phyloP scores from a whole-genome alignment of 2,797 vertebrate genomes.

The Tauraco hartlaubi region DNA sequence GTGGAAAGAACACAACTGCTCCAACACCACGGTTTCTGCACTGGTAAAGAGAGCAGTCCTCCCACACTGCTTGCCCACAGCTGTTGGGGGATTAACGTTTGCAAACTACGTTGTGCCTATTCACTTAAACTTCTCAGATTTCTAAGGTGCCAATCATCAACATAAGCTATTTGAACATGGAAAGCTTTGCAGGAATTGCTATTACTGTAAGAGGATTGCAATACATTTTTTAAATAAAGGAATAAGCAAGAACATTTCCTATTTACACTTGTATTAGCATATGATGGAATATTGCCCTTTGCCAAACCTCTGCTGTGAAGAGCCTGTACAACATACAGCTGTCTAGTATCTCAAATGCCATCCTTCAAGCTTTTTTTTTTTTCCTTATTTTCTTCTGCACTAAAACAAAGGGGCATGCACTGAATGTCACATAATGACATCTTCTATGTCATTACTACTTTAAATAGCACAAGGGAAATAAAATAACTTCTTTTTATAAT shows the following conservation, averaged over 20 bases:
- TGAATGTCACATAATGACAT: neutral
- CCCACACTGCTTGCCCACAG: neutral
- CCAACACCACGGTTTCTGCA: neutral
- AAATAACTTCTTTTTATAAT: neutral
- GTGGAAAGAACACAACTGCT: neutral
- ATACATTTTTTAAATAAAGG: neutral
- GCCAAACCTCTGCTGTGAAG: conserved; percentile 8
- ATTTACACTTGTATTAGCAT: conserved; percentile 41
- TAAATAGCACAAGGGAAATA: neutral
- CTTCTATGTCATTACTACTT: neutral
- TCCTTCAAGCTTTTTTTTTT: neutral
- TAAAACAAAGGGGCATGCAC: neutral
- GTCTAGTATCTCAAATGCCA: neutral
- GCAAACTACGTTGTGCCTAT: neutral
- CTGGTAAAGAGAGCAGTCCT: neutral
- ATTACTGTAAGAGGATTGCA: neutral
- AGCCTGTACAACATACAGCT: neutral
- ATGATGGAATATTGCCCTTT: conserved; percentile 24
- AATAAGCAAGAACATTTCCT: conserved; percentile 11
- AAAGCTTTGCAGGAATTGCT: conserved; percentile 25
- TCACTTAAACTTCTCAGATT: conserved; percentile 21
- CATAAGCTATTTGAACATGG: neutral
- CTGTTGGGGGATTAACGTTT: conserved; percentile 26
- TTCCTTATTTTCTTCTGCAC: neutral
- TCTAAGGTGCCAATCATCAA: conserved; percentile 14